phyloP scores from a whole-genome alignment of 2,888 invertebrate genomes.

The Gymnocheta viridis region DNA sequence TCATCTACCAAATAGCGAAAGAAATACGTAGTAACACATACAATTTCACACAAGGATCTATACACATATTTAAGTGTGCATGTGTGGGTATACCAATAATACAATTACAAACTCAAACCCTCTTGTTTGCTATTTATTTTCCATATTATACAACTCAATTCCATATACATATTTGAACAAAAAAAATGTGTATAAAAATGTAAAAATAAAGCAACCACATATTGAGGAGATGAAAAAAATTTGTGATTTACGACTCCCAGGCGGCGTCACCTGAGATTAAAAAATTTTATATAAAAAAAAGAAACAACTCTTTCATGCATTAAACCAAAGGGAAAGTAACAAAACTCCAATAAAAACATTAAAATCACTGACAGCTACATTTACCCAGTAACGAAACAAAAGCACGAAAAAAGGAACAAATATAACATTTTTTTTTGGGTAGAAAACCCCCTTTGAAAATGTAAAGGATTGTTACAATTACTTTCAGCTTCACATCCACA shows the following conservation, averaged over 20 bases:
- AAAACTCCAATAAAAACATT: slow-evolving; percentile 77
- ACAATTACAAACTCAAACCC: slow-evolving; percentile 61
- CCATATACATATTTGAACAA: slow-evolving; percentile 56
- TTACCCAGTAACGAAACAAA: slow-evolving; percentile 47
- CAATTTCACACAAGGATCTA: slow-evolving; percentile 7
- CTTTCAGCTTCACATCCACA: slow-evolving; percentile 40
- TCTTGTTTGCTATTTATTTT: slow-evolving; percentile 28
- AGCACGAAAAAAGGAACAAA: slow-evolving; percentile 16
- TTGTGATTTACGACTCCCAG: slow-evolving; percentile 81
- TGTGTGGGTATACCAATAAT: slow-evolving; percentile 31
- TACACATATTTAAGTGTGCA: not conserved
- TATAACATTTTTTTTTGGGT: slow-evolving; percentile 28
- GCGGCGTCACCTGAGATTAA: slow-evolving; percentile 82
- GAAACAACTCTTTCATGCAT: slow-evolving; percentile 69
- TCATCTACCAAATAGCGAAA: slow-evolving; percentile 63
- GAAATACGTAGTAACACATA: slow-evolving; percentile 30
- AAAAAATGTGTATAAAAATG: slow-evolving; percentile 18
- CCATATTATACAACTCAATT: slow-evolving; percentile 65
- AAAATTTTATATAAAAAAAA: slow-evolving; percentile 72
- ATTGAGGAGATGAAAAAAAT: slow-evolving; percentile 50
- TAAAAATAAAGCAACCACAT: slow-evolving; percentile 57
- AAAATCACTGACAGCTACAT: slow-evolving; percentile 74
- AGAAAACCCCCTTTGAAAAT: slow-evolving; percentile 28
- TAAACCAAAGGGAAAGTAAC: slow-evolving; percentile 73
- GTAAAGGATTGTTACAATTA: slow-evolving; percentile 69